Base-by-base conservation (phyloP, 2,113 vertebrate species). In the Alectura lathami region DNA sequence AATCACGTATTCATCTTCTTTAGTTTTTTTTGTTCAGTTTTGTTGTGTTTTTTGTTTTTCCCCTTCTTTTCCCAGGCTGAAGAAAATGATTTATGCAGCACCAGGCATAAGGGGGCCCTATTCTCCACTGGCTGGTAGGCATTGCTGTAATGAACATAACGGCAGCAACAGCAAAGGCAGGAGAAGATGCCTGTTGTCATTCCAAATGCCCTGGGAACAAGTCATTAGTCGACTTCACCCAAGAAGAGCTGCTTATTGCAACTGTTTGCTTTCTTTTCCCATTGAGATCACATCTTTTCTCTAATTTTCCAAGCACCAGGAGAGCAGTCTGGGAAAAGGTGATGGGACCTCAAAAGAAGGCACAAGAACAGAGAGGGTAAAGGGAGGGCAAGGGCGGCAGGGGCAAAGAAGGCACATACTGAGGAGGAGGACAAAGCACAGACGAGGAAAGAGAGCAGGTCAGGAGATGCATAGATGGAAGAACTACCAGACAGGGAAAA, bases 41-140 rank as follows among this genome's bases (percentile, higher is more conserved):
- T 62, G 22, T 63, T 48, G 9, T 30, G 21, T 57, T 64, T 20
- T 30, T 24, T 5, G 32, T 56, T 68, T 62, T 64, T 47, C 59
- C 43, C 4, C 20, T 90, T 93, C 83, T 89, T 53, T 68, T 94
- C 89, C 63, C 86, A 94, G 91, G 94, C 94, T 93, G 94, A 91
- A 96, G 94, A 93, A 96, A 94, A 93, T 95, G 91, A 96, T 95
- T 96, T 96, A 95, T 93, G 89, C 93, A 97, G 94, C 89, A 93
- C 57, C 81, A 95, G 95, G 95, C 94, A 92, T 96, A 97, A 91
- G 83, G 91, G 86, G 91, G 91, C 77, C 93, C 91, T 81, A 92
- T 93, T 97, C 94, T 95, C 91, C 80, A 72, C 89, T 95, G 83
- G n/a, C 86, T 94, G 86, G 86, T 94, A 87, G 89, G 94, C 74